Evolutionary conservation across 2,888 invertebrate species (phyloP), one percentile per base, ranked within the genome.

Genomic region (Protonemura montana): DNA sequence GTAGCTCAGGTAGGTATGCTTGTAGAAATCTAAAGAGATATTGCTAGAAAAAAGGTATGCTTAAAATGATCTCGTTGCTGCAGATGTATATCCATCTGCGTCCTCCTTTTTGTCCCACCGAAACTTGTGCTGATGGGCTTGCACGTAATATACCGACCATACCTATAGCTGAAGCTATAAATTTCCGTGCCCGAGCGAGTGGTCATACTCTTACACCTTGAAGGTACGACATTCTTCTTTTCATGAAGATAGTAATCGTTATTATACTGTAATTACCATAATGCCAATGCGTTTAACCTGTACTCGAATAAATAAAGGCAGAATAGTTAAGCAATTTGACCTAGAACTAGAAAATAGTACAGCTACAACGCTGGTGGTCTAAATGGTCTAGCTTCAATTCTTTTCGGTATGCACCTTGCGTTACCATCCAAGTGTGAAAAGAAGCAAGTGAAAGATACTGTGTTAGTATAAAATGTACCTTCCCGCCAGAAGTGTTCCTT

Each of bases 311-410:
- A 59, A 59, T 59, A 59, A 59, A 7, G 59, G 3, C 59, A 59
- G 59, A 59, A 59, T 59, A 59, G 59, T 59, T 59, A 59, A 59
- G 21, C 59, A 21, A 59, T 59, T 59, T 59, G 59, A 59, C 59
- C 59, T 59, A 59, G 59, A 59, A 59, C 3, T 59, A 59, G 59
- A 59, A 59, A 59, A 59, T 59, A 59, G 59, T 59, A 59, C 59
- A 59, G 59, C 59, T 59, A 59, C 59, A 59, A 59, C 59, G 59
- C 21, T 59, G 59, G 59, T 59, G 59, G 59, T 59, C 59, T 21
- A 59, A 59, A 13, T 59, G 59, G 13, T 59, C 59, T 59, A 59
- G 59, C 59, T 59, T 59, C 59, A 59, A 59, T 59, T 1, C 21
- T 16, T 10, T 59, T 21, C 1, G 59, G 59, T 21, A 21, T 13